Evolutionary conservation across 2,113 vertebrate species (phyloP).

Genomic region (Melanerpes aurifrons): DNA sequence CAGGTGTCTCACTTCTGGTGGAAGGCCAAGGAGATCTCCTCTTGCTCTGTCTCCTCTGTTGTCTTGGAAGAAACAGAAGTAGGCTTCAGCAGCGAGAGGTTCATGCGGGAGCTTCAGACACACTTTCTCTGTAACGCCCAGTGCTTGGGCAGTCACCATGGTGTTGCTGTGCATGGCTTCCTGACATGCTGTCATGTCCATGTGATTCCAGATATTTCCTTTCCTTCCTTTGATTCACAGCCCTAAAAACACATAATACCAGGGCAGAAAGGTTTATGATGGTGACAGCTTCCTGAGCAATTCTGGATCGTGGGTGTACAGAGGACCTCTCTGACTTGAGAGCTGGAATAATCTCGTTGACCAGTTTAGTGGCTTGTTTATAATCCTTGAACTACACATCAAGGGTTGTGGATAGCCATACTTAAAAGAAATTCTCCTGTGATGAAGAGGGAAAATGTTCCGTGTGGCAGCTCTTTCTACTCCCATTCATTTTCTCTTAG

Average conservation of each 20-base stretch:
- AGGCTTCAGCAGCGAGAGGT: background rate
- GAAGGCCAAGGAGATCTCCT: background rate
- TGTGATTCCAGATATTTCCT: background rate
- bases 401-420: background rate
- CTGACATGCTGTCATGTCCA: background rate
- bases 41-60: background rate
- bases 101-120: background rate
- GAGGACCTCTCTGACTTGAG: accelerated
- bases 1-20: background rate
- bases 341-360: background rate
- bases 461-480: background rate
- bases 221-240: background rate
- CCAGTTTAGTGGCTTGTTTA: background rate
- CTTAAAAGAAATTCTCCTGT: background rate
- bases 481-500: background rate
- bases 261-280: background rate
- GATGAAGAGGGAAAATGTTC: background rate
- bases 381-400: background rate
- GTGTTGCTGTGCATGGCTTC: background rate
- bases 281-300: background rate
- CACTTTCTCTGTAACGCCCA: background rate
- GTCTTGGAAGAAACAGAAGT: background rate
- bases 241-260: background rate
- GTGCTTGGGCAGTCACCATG: background rate
- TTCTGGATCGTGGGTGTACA: background rate